Base-by-base conservation (phyloP, 92 coral and sea anemone species). In the Bergia puertoricense region DNA sequence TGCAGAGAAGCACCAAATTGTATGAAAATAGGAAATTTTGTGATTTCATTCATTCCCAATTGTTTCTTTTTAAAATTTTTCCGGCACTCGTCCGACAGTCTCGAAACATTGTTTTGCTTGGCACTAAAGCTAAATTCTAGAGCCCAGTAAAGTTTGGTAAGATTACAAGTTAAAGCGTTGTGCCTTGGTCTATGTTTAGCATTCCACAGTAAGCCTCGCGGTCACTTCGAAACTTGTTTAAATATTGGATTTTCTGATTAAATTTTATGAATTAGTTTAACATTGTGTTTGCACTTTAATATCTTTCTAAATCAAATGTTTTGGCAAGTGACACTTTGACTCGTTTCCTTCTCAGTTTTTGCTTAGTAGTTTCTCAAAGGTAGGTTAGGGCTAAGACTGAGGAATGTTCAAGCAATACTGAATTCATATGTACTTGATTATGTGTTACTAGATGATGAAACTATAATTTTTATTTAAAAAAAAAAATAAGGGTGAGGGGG, bases 221-320 rank as follows among this genome's bases (percentile, higher is more conserved):
- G 74, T 81, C 44, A 81, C 85, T 77, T 77, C 81, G 81, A 44
- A 44, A 77, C 81, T n/a, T 77, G 23, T 6, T 44, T 10, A 65
- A 78, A 78, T 78, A 46, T 81, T 81, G 39, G 41, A 38, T 37
- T 39, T 81, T 62, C 41, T 81, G 41, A 81, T 77, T 62, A 81
- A 81, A 62, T 1, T 18, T 81, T 62, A 40, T 48, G 43, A 20
- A 10, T 36, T 4, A 78, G 81, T 16, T 42, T 48, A 50, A 9
- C 65, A 22, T 23, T 46, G 15, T 77, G 59, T 77, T 77, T 77
- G 81, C 59, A 76, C 14, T 76, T 76, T 39, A 20, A 7, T 20
- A 6, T 77, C 38, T 23, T n/a, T 13, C 23, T 48, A 43, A 2
- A 77, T 44, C 6, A 77, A 77, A 46, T 44, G 40, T 5, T 44